Evolutionary conservation across 2,113 vertebrate genomes (phyloP), one percentile per base, ranked within the genome.

Genomic region (Caranx ignobilis): DNA sequence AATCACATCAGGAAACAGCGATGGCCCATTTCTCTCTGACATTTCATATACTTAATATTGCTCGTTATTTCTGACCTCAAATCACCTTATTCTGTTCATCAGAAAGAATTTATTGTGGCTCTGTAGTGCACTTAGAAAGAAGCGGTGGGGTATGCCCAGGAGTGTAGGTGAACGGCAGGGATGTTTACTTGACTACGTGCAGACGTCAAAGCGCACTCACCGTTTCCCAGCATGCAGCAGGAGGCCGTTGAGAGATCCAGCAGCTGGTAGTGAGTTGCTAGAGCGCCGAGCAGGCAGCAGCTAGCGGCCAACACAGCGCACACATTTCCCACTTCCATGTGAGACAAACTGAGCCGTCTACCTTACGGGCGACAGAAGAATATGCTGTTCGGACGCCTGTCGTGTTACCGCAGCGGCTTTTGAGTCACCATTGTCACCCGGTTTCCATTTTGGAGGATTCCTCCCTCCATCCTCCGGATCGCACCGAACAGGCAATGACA

Each of bases 401-500:
- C 71, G 71, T 73, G 87, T 75, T 35, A 84, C 86, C 88, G 86
- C 90, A 88, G 78, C 93, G 94, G 94, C 92, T 87, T 96, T 93
- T 95, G 94, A 96, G 88, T 88, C 89, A 78, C 64, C 59, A 66
- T 66, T 83, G 87, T 89, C 87, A 78, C 75, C 83, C 83, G 84
- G 91, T 91, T 92, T 88, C 93, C 91, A 92, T 95, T 93, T 90
- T 92, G 95, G 95, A 95, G 95, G 92, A 94, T 95, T 95, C 94
- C 90, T 95, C 94, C 94, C 95, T 94, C 94, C 94, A 94, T 94
- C 95, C 94, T 93, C 95, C 95, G 94, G 93, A 94, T 93, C 95
- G 93, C 90, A 94, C 94, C 95, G 83, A 96, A 94, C 94, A 88
- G 94, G 97, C 97, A 96, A 98, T 98, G 97, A 98, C 97, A 97